A percentile compares a stretch with the other conserved stretches of the same genome.
Conservation (phyloP, 2,888 invertebrate species). For the Teinopalpus imperialis region DNA sequence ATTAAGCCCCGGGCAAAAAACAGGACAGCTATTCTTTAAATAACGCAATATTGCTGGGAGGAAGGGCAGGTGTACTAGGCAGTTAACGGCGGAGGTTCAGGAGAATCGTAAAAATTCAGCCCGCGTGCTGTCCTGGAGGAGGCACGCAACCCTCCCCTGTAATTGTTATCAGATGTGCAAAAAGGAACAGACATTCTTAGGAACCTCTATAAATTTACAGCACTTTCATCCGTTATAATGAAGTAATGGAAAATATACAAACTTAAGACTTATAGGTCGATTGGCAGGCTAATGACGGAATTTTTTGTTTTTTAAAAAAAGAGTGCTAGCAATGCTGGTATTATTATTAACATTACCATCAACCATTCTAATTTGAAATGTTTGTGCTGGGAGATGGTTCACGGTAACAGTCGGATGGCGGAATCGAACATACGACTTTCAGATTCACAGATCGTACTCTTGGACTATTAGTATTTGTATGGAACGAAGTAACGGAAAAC, state of each 20-base stretch:
- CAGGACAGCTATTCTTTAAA: constrained; percentile 21
- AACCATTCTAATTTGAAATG: too few species aligned
- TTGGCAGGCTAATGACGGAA: too few species aligned
- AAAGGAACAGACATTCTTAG: constrained; percentile 3
- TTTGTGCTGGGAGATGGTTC: too few species aligned
- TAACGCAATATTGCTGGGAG: neutral
- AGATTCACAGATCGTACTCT: too few species aligned
- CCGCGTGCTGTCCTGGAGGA: constrained; percentile 8
- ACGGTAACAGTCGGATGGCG: too few species aligned
- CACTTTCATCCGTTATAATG: constrained; percentile 9
- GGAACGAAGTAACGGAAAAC: too few species aligned
- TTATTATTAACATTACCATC: too few species aligned
- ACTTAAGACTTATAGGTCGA: too few species aligned
- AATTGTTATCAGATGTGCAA: constrained; percentile 17
- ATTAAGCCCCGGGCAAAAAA: constrained; percentile 22
- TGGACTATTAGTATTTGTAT: too few species aligned
- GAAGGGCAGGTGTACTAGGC: constrained; percentile 9
- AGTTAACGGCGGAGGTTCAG: constrained; percentile 8
- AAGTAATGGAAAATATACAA: neutral
- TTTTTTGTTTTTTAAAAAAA: too few species aligned
- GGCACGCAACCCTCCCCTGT: constrained; percentile 8
- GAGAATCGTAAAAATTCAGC: constrained; percentile 21
- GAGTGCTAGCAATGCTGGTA: too few species aligned
- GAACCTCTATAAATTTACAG: constrained; percentile 4
- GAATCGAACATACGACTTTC: too few species aligned